Evolutionary conservation across 1,140 invertebrate species (phyloP).

Genomic region (Vollenhovia emeryi): DNA sequence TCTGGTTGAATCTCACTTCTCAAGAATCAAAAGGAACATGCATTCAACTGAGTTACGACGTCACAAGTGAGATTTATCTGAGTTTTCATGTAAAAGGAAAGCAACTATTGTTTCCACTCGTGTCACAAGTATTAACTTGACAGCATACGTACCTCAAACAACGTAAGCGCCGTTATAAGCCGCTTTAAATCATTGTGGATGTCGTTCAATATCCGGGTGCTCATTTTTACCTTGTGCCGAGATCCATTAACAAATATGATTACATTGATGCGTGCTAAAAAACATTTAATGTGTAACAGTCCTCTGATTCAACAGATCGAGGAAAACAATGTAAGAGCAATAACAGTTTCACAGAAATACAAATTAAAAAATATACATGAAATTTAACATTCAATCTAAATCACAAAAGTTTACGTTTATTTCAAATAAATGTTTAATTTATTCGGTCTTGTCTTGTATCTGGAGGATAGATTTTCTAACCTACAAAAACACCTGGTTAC

Average conservation of each 20-base stretch:
- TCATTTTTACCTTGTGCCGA: constrained; percentile 72
- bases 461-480: not conserved
- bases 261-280: not conserved
- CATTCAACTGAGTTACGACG: too few species aligned
- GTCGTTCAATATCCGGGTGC: constrained; percentile 79
- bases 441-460: not conserved
- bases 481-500: not conserved
- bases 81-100: too few species aligned
- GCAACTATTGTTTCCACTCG: too few species aligned
- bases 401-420: not conserved
- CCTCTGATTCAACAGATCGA: not conserved
- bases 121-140: not conserved
- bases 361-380: not conserved
- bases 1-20: too few species aligned
- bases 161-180: constrained; percentile 80
- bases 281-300: too few species aligned
- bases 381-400: not conserved
- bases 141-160: constrained; percentile 78
- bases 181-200: constrained; percentile 81
- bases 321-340: too few species aligned
- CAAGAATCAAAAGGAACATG: too few species aligned
- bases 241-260: not conserved
- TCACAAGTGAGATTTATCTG: too few species aligned
- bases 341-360: not conserved
- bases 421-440: not conserved